These are phyloP conservation scores for Silurus asotus DNA, from an alignment of 2,113 vertebrate species.

Conservation along the genomic window DNA sequence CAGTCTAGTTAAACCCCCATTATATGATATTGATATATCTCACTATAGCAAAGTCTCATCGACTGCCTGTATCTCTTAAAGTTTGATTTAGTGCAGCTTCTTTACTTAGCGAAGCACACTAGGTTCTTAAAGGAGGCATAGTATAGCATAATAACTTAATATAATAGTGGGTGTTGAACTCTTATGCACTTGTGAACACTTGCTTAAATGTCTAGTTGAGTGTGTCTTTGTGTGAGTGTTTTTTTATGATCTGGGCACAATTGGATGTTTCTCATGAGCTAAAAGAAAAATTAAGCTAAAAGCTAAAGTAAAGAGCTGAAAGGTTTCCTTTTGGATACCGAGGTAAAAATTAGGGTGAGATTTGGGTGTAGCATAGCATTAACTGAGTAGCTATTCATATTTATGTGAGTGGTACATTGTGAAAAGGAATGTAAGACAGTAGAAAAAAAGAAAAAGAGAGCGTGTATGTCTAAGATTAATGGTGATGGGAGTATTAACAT, in stretches of 20 bases:
- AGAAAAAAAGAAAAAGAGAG: neutral
- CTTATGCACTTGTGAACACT: neutral
- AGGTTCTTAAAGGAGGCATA: conserved; percentile 1
- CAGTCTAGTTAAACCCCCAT: conserved; percentile 5
- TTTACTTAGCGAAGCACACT: neutral
- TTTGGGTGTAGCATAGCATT: neutral
- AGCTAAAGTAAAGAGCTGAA: neutral
- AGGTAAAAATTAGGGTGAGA: neutral
- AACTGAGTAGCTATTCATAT: neutral
- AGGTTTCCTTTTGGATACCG: neutral
- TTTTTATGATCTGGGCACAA: neutral
- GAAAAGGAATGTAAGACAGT: neutral
- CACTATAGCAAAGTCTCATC: conserved; percentile 2
- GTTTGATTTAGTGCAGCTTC: neutral
- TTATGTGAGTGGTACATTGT: neutral
- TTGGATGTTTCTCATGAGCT: neutral
- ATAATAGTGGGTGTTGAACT: conserved; percentile 5
- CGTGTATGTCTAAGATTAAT: neutral
- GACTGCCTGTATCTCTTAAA: neutral
- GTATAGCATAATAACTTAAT: conserved; percentile 15
- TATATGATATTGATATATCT: conserved; percentile 15
- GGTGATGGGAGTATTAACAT: neutral
- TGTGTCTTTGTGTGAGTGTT: neutral
- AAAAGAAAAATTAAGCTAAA: neutral
- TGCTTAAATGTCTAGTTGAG: neutral